Base-by-base conservation (phyloP, 2,888 invertebrate genomes). In the Eumacrocentrus americanus region DNA sequence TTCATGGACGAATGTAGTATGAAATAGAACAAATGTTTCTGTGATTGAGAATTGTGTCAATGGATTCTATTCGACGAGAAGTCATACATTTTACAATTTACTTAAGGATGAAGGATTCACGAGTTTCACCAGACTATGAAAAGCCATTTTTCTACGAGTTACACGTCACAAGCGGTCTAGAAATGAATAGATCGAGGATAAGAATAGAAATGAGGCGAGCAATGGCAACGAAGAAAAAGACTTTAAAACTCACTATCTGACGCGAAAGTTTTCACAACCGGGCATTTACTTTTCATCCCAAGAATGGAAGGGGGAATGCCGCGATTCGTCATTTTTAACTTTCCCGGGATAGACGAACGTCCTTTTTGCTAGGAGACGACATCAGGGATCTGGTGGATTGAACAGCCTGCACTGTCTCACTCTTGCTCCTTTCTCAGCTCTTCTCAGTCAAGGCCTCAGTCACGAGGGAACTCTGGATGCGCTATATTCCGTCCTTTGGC, bases 321-420 rank as follows among this genome's bases (percentile, higher is more conserved):
- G 25, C 56, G 64, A 65, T 66, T 61, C 61, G 58, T 62, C 37
- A 60, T 66, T 62, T 58, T 40, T 29, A 66, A 66, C 64, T 66
- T 64, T 56, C 22, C 50, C 37, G 38, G 40, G 22, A n/a, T 25
- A 42, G 42, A 54, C 42, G 52, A 22, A 52, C 48, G 29, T 48
- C 48, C 16, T 40, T 3, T 40, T 40, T 40, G 38, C 18, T 40
- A 16, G 38, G 12, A 2, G 12, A 7, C 16, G 44, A 2, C 22
- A 11, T 16, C 9, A 44, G 4, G 22, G 22, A 20, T 6, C 22
- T 22, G 22, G 44, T 44, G 20, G 44, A 44, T 44, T 20, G 44
- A 44, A 22, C 44, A 44, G 20, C 46, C 37, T 53, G 38, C 38
- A 6, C 20, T 3, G 4, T 25, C 25, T 35, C 35, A 18, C 16